Percentiles rank a stretch among this genome's conserved stretches.
phyloP scores from a whole-genome alignment of 2,888 invertebrate species.

The Empis stercorea region DNA sequence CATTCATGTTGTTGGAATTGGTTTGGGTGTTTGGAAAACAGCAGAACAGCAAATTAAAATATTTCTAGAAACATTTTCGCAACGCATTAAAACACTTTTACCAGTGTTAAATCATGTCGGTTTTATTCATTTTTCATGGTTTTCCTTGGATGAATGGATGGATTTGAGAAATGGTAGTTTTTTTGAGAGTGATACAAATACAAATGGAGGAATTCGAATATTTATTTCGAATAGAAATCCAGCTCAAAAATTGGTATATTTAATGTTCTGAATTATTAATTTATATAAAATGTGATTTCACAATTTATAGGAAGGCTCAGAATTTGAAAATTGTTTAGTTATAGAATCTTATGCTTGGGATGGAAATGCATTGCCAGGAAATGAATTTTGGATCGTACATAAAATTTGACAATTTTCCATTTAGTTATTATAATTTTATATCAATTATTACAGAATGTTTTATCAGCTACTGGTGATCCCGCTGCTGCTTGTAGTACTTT shows the following conservation, averaged over 20 bases:
- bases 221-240: slow-evolving; percentile 45
- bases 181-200: slow-evolving; percentile 21
- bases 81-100: slow-evolving; percentile 41
- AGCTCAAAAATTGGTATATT: slow-evolving; percentile 36
- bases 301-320: not conserved
- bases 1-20: slow-evolving; percentile 53
- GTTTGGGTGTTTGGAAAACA: slow-evolving; percentile 53
- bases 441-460: slow-evolving; percentile 25
- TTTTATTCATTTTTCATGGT: slow-evolving; percentile 55
- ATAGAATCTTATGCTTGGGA: slow-evolving; percentile 62
- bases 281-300: too few relatives aligned
- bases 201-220: slow-evolving; percentile 38
- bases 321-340: slow-evolving; percentile 37
- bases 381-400: slow-evolving; percentile 53
- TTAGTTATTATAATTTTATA: not conserved
- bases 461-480: slow-evolving; percentile 39
- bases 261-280: not conserved
- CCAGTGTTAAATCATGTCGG: slow-evolving; percentile 41
- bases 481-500: slow-evolving; percentile 46
- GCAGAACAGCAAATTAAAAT: slow-evolving; percentile 47
- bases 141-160: slow-evolving; percentile 38
- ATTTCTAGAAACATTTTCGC: slow-evolving; percentile 48
- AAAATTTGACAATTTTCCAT: not conserved
- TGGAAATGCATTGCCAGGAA: slow-evolving; percentile 58
- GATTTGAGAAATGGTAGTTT: slow-evolving; percentile 37